These are phyloP conservation scores for Acanthococcus lagerstroemiae DNA, from an alignment of 2,888 invertebrate genomes.

Conservation along the genomic window DNA sequence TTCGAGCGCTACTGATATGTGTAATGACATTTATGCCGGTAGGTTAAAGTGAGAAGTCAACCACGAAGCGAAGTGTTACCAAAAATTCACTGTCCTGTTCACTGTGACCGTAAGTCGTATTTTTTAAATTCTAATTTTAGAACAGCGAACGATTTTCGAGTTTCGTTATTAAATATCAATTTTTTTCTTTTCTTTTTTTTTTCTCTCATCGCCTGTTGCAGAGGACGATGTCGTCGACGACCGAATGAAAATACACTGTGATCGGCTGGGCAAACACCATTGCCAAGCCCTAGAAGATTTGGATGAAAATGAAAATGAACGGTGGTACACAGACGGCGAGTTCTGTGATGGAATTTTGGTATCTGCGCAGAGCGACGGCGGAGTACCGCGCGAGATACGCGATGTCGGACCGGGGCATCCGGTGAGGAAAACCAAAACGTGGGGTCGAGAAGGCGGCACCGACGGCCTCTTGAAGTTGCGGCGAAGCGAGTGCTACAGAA, in stretches of 20 bases:
- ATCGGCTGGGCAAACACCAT: conserved; percentile 64
- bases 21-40: background rate
- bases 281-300: conserved; percentile 64
- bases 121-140: too few relatives aligned
- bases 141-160: background rate
- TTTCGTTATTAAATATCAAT: background rate
- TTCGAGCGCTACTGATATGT: too few relatives aligned
- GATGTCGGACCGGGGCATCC: too few relatives aligned
- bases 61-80: conserved; percentile 45
- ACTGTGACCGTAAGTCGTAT: conserved; percentile 21
- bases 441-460: too few relatives aligned
- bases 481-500: too few relatives aligned
- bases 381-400: too few relatives aligned
- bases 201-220: conserved; percentile 11
- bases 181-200: background rate
- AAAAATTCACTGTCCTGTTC: conserved; percentile 38
- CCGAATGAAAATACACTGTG: conserved; percentile 59
- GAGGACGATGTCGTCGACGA: conserved; percentile 49
- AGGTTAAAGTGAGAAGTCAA: conserved; percentile 41
- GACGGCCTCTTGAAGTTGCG: too few relatives aligned
- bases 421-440: too few relatives aligned
- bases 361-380: background rate
- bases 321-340: background rate
- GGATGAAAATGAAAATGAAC: conserved; percentile 20
- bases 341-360: background rate